A percentile compares a stretch with the other conserved stretches of the same genome.
Evolutionary conservation across 64 coral and sea anemone species (phyloP).

Genomic region (Hydrozoanthus tunicans): DNA sequence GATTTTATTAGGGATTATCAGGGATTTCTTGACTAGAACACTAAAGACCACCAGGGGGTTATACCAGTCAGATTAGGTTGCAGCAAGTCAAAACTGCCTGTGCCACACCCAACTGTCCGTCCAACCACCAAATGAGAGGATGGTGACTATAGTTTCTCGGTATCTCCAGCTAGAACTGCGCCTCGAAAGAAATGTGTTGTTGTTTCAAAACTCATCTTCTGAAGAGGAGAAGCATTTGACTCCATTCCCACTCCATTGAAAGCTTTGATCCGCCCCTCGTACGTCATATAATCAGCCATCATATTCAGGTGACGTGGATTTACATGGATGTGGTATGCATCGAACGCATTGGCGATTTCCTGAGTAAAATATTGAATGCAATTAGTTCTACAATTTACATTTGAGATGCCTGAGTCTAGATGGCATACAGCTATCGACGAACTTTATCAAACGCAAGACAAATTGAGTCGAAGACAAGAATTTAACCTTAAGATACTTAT

Average conservation of each 20-base stretch:
- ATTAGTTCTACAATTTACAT: not conserved
- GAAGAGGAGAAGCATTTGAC: conserved; percentile 94
- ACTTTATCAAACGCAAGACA: not conserved
- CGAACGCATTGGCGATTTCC: conserved; percentile 95
- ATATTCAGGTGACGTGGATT: conserved; percentile 86
- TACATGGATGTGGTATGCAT: conserved; percentile 86
- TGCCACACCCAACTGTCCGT: conserved; percentile 78
- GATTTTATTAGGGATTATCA: too few species aligned
- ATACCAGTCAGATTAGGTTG: conserved; percentile 46
- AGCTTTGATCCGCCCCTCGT: conserved; percentile 90
- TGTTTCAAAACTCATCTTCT: conserved; percentile 99
- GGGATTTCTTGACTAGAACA: too few species aligned
- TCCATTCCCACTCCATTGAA: conserved; percentile 96
- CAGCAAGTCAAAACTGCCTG: conserved; percentile 88
- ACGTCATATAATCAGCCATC: conserved; percentile 96
- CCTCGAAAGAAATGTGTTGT: conserved; percentile 93
- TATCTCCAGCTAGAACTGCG: conserved; percentile 84
- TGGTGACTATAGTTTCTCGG: conserved; percentile 75
- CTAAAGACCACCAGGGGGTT: not conserved
- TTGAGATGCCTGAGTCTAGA: not conserved
- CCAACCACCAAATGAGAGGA: conserved; percentile 96
- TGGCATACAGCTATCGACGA: too few species aligned
- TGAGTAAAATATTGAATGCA: not conserved
- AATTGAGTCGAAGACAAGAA: too few species aligned
- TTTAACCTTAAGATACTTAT: too few species aligned